A percentile compares a stretch with the other conserved stretches of the same genome.
phyloP scores from a whole-genome alignment of 1,140 invertebrate genomes.

The Idris sp. region DNA sequence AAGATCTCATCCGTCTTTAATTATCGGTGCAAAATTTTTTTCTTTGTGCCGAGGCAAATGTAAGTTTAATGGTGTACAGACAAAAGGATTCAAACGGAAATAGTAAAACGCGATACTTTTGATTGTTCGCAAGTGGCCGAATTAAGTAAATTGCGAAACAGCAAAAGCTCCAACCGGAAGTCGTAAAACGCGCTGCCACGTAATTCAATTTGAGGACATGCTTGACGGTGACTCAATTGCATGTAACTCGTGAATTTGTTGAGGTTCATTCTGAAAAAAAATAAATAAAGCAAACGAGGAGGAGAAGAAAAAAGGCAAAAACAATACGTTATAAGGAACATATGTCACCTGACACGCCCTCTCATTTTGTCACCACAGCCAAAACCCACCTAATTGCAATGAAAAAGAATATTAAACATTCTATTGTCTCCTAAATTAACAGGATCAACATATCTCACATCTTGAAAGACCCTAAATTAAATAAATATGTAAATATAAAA shows the following conservation, averaged over 20 bases:
- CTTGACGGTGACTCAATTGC: constrained; percentile 41
- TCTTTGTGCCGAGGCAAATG: constrained; percentile 25
- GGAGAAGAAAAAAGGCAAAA: constrained; percentile 19
- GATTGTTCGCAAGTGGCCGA: constrained; percentile 15
- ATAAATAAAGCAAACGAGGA: too few relatives aligned
- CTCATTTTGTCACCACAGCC: constrained; percentile 24
- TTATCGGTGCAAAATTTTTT: constrained; percentile 20
- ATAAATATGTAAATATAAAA: too few relatives aligned
- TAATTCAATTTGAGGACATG: constrained; percentile 45
- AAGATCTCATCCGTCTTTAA: constrained; percentile 10
- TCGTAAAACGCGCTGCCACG: constrained; percentile 23
- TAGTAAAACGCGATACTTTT: constrained; percentile 21
- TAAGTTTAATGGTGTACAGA: constrained; percentile 12
- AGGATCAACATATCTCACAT: too few relatives aligned
- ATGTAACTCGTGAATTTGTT: constrained; percentile 24
- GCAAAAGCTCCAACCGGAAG: constrained; percentile 30
- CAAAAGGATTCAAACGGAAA: constrained; percentile 2
- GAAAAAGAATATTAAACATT: constrained; percentile 33
- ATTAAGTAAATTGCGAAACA: constrained; percentile 28
- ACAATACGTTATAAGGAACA: constrained; percentile 29
- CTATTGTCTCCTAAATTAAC: constrained; percentile 8
- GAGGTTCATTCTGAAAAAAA: background rate
- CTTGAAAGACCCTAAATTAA: too few relatives aligned
- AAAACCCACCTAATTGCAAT: constrained; percentile 26
- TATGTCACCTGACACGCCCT: constrained; percentile 27